Percentiles rank a stretch among this genome's conserved stretches.
phyloP scores from a whole-genome alignment of 2,888 invertebrate species.

The Zhuqinia jingwanae region DNA sequence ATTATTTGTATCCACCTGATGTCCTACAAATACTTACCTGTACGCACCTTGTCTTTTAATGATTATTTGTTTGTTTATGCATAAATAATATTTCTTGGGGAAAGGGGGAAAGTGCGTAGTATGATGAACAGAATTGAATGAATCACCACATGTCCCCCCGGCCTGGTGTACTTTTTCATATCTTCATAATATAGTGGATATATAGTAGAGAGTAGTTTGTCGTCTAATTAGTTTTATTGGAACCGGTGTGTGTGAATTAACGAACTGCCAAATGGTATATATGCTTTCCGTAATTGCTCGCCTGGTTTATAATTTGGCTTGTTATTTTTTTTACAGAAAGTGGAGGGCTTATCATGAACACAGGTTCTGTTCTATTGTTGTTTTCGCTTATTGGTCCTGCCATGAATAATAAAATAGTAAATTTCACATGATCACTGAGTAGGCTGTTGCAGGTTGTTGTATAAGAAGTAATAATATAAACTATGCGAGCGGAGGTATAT shows the following conservation, averaged over 20 bases:
- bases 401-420: constrained; percentile 40
- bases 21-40: constrained; percentile 48
- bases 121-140: constrained; percentile 8
- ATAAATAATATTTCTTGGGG: background rate
- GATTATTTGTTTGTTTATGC: constrained; percentile 37
- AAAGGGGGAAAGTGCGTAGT: constrained; percentile 30
- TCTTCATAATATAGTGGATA: no score
- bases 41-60: constrained; percentile 57
- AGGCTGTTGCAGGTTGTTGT: background rate
- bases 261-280: constrained; percentile 66
- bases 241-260: constrained; percentile 56
- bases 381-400: constrained; percentile 26
- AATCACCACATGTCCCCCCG: constrained; percentile 24
- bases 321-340: background rate
- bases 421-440: background rate
- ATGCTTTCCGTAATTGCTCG: constrained; percentile 15
- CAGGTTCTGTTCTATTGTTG: background rate
- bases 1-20: constrained; percentile 13
- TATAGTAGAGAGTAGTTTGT: constrained; percentile 48
- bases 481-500: no score
- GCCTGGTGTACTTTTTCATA: background rate
- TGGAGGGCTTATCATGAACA: background rate
- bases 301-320: background rate
- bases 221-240: constrained; percentile 60
- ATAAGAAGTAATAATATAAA: background rate